phyloP scores from a whole-genome alignment of 1,140 invertebrate genomes.

The Drosophila tani region DNA sequence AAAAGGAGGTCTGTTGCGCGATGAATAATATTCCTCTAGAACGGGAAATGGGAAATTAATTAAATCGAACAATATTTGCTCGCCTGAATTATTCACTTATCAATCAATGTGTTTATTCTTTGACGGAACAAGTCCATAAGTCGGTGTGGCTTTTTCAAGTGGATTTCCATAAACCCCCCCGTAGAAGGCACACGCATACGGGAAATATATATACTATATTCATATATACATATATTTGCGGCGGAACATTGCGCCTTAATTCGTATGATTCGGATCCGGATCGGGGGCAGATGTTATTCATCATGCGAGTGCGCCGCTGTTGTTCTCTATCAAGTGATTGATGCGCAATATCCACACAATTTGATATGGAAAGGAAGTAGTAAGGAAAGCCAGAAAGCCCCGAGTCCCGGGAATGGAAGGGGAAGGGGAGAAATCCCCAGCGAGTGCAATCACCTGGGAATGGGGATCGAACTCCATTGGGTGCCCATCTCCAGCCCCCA shows the following conservation, averaged over 20 bases:
- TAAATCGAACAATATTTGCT: slow-evolving; percentile 50
- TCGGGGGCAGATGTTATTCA: slow-evolving; percentile 71
- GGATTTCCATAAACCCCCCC: slow-evolving; percentile 60
- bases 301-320: slow-evolving; percentile 70
- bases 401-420: not conserved
- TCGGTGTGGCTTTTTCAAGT: slow-evolving; percentile 64
- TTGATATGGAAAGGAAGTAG: slow-evolving; percentile 71
- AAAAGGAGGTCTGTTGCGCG: slow-evolving; percentile 7
- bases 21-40: slow-evolving; percentile 26
- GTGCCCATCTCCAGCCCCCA: slow-evolving; percentile 13
- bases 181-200: slow-evolving; percentile 1
- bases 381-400: slow-evolving; percentile 46
- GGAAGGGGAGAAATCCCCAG: slow-evolving; percentile 9
- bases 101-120: slow-evolving; percentile 67
- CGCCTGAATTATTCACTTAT: slow-evolving; percentile 55
- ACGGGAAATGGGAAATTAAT: slow-evolving; percentile 43
- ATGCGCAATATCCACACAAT: slow-evolving; percentile 77
- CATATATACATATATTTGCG: slow-evolving; percentile 52
- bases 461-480: slow-evolving; percentile 48
- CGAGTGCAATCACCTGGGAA: slow-evolving; percentile 74
- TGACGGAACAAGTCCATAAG: slow-evolving; percentile 53
- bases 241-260: slow-evolving; percentile 71
- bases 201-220: not conserved
- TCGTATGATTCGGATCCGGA: slow-evolving; percentile 44
- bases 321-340: slow-evolving; percentile 76